Conservation (phyloP, 2,888 invertebrate genomes). For the Temnothorax rugatulus region DNA sequence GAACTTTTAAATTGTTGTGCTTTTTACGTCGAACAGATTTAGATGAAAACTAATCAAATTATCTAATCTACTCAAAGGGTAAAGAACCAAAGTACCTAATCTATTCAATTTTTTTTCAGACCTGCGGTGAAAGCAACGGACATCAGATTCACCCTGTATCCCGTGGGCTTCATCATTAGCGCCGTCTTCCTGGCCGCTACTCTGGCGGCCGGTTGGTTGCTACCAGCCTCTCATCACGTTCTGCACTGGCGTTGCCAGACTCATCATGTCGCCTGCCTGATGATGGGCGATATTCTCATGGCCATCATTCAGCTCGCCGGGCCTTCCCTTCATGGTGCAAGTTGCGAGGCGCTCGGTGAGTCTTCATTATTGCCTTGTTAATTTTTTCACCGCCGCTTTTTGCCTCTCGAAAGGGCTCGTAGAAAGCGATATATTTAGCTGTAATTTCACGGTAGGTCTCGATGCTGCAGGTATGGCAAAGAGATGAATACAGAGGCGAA, state of each 20-base stretch:
- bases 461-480: neutral
- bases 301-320: constrained; percentile 92
- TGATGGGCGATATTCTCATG: constrained; percentile 93
- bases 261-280: constrained; percentile 93
- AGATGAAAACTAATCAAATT: neutral
- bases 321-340: constrained; percentile 88
- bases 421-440: constrained; percentile 11
- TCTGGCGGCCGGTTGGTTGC: constrained; percentile 92
- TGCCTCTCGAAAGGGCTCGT: neutral
- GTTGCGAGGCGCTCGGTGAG: constrained; percentile 92
- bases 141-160: constrained; percentile 91
- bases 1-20: neutral
- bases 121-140: constrained; percentile 81
- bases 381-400: constrained; percentile 32
- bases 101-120: constrained; percentile 69
- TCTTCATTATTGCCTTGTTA: constrained; percentile 72
- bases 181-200: constrained; percentile 94
- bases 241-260: constrained; percentile 96
- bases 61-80: neutral
- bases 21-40: neutral
- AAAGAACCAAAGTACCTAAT: neutral
- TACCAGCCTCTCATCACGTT: constrained; percentile 94
- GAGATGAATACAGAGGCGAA: neutral
- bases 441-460: neutral
- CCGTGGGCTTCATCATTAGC: constrained; percentile 92